phyloP scores from a whole-genome alignment of 2,888 invertebrate genomes.

The Minunthozetes semirufus region DNA sequence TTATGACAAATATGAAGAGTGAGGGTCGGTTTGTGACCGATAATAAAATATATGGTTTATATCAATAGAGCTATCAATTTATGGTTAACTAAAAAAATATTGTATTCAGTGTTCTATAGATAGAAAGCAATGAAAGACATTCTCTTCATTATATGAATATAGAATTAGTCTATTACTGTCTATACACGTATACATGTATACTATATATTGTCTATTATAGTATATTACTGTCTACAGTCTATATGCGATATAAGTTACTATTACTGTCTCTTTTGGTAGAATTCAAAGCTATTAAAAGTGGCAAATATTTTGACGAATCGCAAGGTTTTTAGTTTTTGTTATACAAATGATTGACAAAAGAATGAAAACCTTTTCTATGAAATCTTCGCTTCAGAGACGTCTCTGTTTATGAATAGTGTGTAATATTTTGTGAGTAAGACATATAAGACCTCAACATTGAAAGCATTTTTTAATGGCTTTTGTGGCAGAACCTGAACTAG shows the following conservation, averaged over 20 bases:
- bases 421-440: background rate
- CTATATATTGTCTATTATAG: background rate
- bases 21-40: conserved; percentile 12
- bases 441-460: conserved; percentile 19
- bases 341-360: background rate
- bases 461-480: conserved; percentile 3
- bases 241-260: too few species aligned
- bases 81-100: background rate
- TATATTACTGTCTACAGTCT: background rate
- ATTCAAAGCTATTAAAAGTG: background rate
- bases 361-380: background rate
- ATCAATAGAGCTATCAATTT: background rate
- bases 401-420: background rate
- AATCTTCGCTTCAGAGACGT: background rate
- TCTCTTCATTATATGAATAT: too few species aligned
- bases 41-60: conserved; percentile 7
- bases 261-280: background rate
- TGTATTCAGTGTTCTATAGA: too few species aligned
- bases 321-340: background rate
- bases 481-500: background rate
- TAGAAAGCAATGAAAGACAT: too few species aligned
- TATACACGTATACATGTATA: too few species aligned
- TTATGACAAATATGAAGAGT: background rate
- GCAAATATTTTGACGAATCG: background rate
- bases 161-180: too few species aligned